These are phyloP conservation scores for Pseudomyrmex dendroicus DNA, from an alignment of 1,140 invertebrate genomes.

Conservation along the genomic window DNA sequence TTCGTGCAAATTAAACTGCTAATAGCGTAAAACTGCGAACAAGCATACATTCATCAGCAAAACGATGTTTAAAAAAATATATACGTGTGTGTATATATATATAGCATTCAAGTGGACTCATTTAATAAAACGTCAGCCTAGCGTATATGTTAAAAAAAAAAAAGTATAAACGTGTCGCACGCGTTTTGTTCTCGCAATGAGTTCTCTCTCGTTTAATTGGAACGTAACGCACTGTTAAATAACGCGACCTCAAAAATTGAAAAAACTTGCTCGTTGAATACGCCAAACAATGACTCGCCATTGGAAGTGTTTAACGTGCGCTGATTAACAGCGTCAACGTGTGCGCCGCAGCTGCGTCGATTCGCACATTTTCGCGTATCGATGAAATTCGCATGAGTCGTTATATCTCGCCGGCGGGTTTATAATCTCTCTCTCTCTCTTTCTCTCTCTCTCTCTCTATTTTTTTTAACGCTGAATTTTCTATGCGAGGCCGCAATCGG, in stretches of 20 bases:
- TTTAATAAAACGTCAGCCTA: slow-evolving; percentile 25
- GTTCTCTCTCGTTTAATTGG: slow-evolving; percentile 37
- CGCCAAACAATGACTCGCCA: background rate
- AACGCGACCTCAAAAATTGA: slow-evolving; percentile 25
- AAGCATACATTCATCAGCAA: background rate
- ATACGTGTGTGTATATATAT: too few species aligned
- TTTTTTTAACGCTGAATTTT: slow-evolving; percentile 24
- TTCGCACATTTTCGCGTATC: slow-evolving; percentile 9
- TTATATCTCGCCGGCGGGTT: background rate
- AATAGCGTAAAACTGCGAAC: background rate
- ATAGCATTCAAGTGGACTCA: background rate
- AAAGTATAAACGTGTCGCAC: slow-evolving; percentile 27
- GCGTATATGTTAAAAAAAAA: slow-evolving; percentile 27
- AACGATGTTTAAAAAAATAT: slow-evolving; percentile 1
- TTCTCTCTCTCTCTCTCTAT: background rate
- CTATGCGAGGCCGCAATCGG: background rate
- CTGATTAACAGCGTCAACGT: slow-evolving; percentile 30
- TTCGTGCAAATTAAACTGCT: background rate
- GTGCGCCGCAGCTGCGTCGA: background rate
- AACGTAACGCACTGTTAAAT: slow-evolving; percentile 24
- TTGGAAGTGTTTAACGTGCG: slow-evolving; percentile 8
- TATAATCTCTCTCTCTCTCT: background rate
- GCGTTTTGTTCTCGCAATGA: background rate
- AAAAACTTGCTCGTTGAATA: slow-evolving; percentile 4
- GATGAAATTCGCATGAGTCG: slow-evolving; percentile 24